Evolutionary conservation across 2,797 vertebrate species (phyloP).

Genomic region (Lacerta viridis): DNA sequence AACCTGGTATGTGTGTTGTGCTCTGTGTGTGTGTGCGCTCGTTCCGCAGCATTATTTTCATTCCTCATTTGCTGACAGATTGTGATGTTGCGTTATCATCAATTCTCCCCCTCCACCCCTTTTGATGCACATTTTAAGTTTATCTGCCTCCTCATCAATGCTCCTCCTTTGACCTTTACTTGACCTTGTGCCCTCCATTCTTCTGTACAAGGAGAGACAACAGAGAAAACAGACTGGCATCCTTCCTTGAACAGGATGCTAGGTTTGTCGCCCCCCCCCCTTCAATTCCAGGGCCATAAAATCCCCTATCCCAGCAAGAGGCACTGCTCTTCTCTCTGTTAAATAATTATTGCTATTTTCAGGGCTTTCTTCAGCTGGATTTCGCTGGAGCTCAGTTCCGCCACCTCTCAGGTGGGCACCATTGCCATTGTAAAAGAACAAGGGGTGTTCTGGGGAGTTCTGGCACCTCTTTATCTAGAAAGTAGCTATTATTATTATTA

Average conservation of each 20-base stretch:
- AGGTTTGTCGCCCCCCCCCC: too few relatives aligned
- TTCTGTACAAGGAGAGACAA: not conserved
- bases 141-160: conserved; percentile 1
- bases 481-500: too few relatives aligned
- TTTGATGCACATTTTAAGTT: conserved; percentile 30
- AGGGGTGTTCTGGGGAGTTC: too few relatives aligned
- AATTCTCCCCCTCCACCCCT: conserved; percentile 1
- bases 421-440: too few relatives aligned
- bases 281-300: not conserved
- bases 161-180: conserved; percentile 57
- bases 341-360: not conserved
- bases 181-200: conserved; percentile 51
- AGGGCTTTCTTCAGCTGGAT: too few relatives aligned
- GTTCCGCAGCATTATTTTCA: conserved; percentile 70
- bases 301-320: not conserved
- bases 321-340: not conserved
- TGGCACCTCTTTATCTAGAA: too few relatives aligned
- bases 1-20: conserved; percentile 20
- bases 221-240: not conserved
- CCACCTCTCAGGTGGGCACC: too few relatives aligned
- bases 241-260: not conserved
- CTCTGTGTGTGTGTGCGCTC: conserved; percentile 24
- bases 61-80: conserved; percentile 71
- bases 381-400: too few relatives aligned
- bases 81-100: conserved; percentile 22